Conservation (phyloP, 2,113 vertebrate genomes). For the Bos indicus region DNA sequence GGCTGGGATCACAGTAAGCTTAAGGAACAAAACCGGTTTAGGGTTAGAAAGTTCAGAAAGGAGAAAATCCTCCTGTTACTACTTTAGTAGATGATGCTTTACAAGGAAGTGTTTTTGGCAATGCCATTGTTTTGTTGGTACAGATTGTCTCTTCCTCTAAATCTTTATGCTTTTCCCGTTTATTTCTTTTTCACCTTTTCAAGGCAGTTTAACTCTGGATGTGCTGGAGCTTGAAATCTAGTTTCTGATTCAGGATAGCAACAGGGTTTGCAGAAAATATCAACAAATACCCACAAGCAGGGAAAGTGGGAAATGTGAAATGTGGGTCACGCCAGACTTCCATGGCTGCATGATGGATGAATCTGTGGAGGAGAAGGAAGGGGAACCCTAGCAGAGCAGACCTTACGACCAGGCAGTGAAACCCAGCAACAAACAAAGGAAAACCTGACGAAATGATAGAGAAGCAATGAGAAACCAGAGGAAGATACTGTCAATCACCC, state of each 20-base stretch:
- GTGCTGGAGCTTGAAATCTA: constrained; percentile 82
- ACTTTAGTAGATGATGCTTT: neutral
- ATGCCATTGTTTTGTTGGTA: neutral
- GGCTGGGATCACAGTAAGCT: neutral
- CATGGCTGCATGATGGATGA: constrained; percentile 14
- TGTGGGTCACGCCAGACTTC: constrained; percentile 65
- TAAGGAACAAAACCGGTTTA: neutral
- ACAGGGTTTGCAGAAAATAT: constrained; percentile 81
- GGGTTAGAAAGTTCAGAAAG: constrained; percentile 29
- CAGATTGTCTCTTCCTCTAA: constrained; percentile 35
- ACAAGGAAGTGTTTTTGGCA: neutral
- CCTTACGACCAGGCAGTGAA: constrained; percentile 1
- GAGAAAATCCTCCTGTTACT: neutral
- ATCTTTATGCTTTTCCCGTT: constrained; percentile 68
- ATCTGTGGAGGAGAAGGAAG: neutral
- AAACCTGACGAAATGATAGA: constrained; percentile 43
- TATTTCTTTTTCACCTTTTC: constrained; percentile 68
- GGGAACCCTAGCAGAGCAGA: constrained; percentile 27
- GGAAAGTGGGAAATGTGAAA: constrained; percentile 76
- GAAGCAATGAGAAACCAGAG: constrained; percentile 26
- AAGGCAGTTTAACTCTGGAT: constrained; percentile 79
- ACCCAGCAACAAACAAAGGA: constrained; percentile 52
- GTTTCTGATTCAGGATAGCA: constrained; percentile 79
- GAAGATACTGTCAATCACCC: neutral
- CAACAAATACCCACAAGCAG: constrained; percentile 78